Conservation (phyloP, 2,113 vertebrate genomes). For the Nipponia nippon region DNA sequence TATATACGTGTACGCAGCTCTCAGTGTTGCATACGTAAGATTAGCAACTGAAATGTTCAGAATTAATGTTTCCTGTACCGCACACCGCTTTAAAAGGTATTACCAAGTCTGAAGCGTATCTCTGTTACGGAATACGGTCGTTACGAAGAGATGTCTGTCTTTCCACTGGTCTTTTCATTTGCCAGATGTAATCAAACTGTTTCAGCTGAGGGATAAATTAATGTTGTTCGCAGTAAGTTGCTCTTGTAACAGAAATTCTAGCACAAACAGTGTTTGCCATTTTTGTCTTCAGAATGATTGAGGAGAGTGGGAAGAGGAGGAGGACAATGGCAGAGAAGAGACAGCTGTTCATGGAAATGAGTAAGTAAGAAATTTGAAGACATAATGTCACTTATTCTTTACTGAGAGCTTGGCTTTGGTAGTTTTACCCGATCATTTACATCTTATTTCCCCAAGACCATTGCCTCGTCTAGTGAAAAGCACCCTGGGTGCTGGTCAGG, state of each 20-base stretch:
- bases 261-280: not conserved
- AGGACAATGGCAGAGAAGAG: constrained; percentile 98
- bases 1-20: accelerated
- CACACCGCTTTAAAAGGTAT: accelerated
- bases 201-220: not conserved
- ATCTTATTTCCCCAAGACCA: not conserved
- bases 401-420: accelerated
- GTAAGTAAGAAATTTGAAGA: constrained; percentile 76
- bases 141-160: not conserved
- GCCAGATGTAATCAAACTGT: not conserved
- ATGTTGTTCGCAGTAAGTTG: not conserved
- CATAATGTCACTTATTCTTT: not conserved
- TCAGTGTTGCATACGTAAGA: not conserved
- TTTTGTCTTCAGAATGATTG: constrained; percentile 89
- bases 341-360: constrained; percentile 99
- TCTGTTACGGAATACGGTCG: accelerated
- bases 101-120: accelerated
- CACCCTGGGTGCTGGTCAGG: not conserved
- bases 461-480: not conserved
- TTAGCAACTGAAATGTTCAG: not conserved
- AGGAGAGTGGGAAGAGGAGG: constrained; percentile 92
- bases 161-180: not conserved
- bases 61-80: not conserved
- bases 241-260: not conserved
- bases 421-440: not conserved